phyloP scores from a whole-genome alignment of 2,888 invertebrate species.

The Cataglyphis albicans region DNA sequence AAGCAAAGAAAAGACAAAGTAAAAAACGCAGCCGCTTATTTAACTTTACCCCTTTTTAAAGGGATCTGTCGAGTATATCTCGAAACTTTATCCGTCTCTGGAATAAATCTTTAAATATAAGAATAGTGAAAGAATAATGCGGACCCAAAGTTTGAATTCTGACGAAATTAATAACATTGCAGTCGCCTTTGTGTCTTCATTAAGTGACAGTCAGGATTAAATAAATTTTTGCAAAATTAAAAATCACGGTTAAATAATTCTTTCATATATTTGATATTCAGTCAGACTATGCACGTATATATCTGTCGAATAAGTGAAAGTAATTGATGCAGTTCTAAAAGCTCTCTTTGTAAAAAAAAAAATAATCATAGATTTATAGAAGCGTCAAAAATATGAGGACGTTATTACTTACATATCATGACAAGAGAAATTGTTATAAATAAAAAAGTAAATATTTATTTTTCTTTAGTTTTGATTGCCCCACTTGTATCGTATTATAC shows the following conservation, averaged over 20 bases:
- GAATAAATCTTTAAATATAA: conserved; percentile 12
- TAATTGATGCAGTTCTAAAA: neutral
- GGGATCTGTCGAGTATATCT: conserved; percentile 51
- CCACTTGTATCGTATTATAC: neutral
- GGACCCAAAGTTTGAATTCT: conserved; percentile 39
- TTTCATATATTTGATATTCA: conserved; percentile 2
- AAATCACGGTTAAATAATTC: neutral
- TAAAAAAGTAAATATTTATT: neutral
- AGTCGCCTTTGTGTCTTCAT: neutral
- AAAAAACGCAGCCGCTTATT: conserved; percentile 47
- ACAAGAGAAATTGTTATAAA: neutral
- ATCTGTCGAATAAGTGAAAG: neutral
- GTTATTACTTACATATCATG: neutral
- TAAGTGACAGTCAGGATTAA: neutral
- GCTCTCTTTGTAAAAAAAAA: neutral
- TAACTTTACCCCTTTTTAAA: conserved; percentile 44
- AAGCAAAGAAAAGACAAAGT: conserved; percentile 48
- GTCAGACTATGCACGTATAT: neutral
- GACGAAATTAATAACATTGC: conserved; percentile 45
- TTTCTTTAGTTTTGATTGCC: neutral
- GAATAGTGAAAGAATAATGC: conserved; percentile 39
- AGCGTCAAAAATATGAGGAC: neutral
- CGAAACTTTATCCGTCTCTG: conserved; percentile 36
- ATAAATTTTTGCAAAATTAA: neutral
- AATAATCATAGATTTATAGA: neutral